Conservation (phyloP, 2,888 invertebrate species). For the Antitype chi region DNA sequence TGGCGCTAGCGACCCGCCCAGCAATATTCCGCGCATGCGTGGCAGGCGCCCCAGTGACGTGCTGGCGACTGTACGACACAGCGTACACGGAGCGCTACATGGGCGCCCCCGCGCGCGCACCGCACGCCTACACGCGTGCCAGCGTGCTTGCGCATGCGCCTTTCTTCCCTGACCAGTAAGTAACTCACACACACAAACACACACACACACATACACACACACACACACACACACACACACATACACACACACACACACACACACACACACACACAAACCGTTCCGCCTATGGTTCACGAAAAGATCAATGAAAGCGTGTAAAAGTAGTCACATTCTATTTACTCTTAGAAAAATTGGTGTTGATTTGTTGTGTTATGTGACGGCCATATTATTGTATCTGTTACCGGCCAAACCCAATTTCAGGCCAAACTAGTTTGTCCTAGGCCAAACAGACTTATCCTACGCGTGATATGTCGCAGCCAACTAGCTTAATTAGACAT, state of each 20-base stretch:
- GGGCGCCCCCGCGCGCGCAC: slow-evolving; percentile 86
- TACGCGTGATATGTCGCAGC: no score
- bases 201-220: neutral
- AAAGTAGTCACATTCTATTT: no score
- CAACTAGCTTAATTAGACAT: no score
- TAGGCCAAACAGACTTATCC: no score
- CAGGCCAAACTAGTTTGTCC: no score
- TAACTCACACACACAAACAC: slow-evolving; percentile 58
- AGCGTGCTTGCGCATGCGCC: slow-evolving; percentile 94
- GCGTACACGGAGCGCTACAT: slow-evolving; percentile 99
- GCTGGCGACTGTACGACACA: slow-evolving; percentile 99
- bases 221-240: neutral
- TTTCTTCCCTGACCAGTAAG: slow-evolving; percentile 97
- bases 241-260: neutral
- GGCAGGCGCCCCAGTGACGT: slow-evolving; percentile 99
- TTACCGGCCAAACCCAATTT: no score
- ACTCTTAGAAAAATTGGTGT: no score
- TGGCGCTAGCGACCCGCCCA: slow-evolving; percentile 98
- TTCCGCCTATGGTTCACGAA: no score
- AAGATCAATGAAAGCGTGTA: no score
- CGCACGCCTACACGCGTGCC: slow-evolving; percentile 96
- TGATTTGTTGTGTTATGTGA: no score
- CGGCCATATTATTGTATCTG: no score
- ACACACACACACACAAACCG: no score
- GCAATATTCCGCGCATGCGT: slow-evolving; percentile 98